phyloP scores from a whole-genome alignment of 2,797 vertebrate genomes.

The Anas georgica region DNA sequence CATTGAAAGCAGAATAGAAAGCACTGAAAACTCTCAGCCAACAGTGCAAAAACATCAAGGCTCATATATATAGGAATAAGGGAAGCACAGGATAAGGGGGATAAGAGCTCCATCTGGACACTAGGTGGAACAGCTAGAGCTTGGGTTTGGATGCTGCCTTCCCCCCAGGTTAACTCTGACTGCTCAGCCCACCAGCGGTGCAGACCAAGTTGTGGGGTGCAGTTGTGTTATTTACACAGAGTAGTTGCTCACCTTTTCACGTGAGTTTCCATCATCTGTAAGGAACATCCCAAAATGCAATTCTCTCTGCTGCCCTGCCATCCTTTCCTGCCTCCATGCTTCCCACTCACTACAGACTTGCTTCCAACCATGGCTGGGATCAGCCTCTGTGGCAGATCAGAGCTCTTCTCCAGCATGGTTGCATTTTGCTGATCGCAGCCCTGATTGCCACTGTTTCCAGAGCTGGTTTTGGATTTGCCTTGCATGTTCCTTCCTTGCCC shows the following conservation, averaged over 20 bases:
- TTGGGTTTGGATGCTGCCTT: not conserved
- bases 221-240: not conserved
- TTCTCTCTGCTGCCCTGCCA: not conserved
- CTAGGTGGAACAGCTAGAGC: not conserved
- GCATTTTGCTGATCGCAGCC: not conserved
- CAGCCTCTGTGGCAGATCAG: not conserved
- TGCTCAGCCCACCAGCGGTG: not conserved
- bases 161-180: not conserved
- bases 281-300: not conserved
- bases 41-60: not conserved
- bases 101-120: not conserved
- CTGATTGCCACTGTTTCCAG: not conserved
- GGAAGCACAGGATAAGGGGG: not conserved
- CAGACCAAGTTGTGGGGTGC: not conserved
- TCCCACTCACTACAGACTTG: not conserved
- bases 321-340: not conserved
- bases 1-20: not conserved
- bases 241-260: not conserved
- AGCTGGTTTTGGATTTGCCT: not conserved
- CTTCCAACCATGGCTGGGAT: not conserved
- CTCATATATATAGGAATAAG: not conserved
- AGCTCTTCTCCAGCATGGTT: not conserved
- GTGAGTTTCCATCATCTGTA: not conserved
- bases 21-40: not conserved
- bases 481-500: not conserved